Conservation (phyloP, 1,140 invertebrate genomes). For the Panagrolaimus sp. region DNA sequence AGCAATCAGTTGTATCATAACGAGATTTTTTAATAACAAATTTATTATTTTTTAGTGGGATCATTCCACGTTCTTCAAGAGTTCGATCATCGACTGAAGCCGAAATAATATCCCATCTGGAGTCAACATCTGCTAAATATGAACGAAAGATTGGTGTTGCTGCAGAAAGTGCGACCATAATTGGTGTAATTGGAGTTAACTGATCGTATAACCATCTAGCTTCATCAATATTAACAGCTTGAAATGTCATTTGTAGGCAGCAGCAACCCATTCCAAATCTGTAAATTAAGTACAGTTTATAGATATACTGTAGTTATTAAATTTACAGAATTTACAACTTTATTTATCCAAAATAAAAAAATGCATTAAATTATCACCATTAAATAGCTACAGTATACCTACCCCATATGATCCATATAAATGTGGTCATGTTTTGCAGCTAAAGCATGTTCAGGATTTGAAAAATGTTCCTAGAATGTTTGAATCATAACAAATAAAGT, state of each 20-base stretch:
- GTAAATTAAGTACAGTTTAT: no score
- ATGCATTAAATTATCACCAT: no score
- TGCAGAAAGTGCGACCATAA: slow-evolving; percentile 91
- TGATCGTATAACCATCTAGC: slow-evolving; percentile 93
- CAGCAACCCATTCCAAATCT: slow-evolving; percentile 95
- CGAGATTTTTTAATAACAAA: slow-evolving; percentile 86
- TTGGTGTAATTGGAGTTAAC: slow-evolving; percentile 88
- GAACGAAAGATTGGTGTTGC: slow-evolving; percentile 89
- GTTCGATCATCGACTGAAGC: slow-evolving; percentile 82
- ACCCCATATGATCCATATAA: slow-evolving; percentile 94
- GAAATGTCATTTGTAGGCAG: slow-evolving; percentile 77
- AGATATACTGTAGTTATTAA: no score
- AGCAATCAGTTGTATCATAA: slow-evolving; percentile 95
- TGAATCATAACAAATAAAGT: slow-evolving; percentile 14
- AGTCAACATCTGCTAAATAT: slow-evolving; percentile 86
- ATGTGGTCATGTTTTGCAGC: slow-evolving; percentile 68
- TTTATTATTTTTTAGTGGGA: slow-evolving; percentile 67
- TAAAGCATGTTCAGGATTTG: slow-evolving; percentile 50
- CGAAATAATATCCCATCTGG: slow-evolving; percentile 66
- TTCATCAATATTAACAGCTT: slow-evolving; percentile 92
- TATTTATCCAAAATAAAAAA: no score
- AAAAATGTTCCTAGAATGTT: slow-evolving; percentile 68
- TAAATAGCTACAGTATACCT: no score
- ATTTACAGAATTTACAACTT: no score
- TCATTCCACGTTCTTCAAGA: slow-evolving; percentile 78